Base-by-base conservation (phyloP, 2,888 invertebrate species). In the Chirona hameri region DNA sequence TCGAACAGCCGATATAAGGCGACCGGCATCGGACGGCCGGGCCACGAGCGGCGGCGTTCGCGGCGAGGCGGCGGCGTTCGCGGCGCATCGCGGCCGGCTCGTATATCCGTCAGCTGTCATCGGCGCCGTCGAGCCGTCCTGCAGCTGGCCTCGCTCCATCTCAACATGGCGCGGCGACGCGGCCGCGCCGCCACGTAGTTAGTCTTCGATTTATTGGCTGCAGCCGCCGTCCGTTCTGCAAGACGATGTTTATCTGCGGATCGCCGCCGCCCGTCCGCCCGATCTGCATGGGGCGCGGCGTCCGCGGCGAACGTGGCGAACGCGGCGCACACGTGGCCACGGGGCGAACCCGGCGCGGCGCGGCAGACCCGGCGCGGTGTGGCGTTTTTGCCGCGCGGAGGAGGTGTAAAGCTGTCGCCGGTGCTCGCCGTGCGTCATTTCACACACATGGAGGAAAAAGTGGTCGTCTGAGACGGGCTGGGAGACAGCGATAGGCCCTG, bases 211-310 rank as follows among this genome's bases (percentile, higher is more conserved):
- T 76, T 76, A 76, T 76, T 31, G 5, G 76, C 29, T 39, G 15
- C 3, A 29, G 7, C 9, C 76, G 39, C 39, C 76, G 76, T 39
- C 76, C 76, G 27, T 39, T 27, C 39, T 76, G 76, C 76, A 76
- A 76, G 76, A 76, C 76, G 76, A 76, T 76, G 39, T 76, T 76
- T 76, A 76, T 76, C 76, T 76, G 39, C 76, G 39, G 29, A 27
- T 10, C 76, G 76, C 76, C 5, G 21, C 48, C 48, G 48, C 48
- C 48, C 48, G 12, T 48, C 48, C 9, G 48, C 48, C 48, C 48
- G 48, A 48, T 48, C 48, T 48, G 48, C 48, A 48, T 48, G 7
- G 48, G 48, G 48, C 48, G 48, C 12, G 12, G 48, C 48, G 48
- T 48, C 48, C 48, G 48, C 12, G 48, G 48, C 48, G 48, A 48